These are phyloP conservation scores for Calcarius lapponicus DNA, from an alignment of 2,797 vertebrate species.

Conservation along the genomic window DNA sequence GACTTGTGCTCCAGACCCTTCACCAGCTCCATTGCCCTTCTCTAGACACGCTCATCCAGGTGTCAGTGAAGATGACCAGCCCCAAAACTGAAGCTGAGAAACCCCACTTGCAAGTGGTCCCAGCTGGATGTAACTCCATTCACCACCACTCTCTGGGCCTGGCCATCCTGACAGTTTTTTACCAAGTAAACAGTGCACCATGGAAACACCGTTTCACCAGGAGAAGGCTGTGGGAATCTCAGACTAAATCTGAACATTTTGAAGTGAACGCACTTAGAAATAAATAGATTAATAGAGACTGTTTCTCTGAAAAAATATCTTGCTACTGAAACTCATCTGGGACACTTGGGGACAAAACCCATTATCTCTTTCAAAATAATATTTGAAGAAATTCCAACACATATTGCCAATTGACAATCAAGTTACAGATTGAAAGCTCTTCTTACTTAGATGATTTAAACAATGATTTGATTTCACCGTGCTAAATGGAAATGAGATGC, in stretches of 20 bases:
- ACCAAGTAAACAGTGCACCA: background rate
- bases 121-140: background rate
- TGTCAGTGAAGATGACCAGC: background rate
- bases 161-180: background rate
- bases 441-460: background rate
- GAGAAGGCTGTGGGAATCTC: background rate
- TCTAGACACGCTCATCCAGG: background rate
- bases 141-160: background rate
- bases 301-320: background rate
- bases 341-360: background rate
- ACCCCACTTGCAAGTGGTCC: accelerated
- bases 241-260: background rate
- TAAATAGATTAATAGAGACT: background rate
- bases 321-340: background rate
- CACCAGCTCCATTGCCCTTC: background rate
- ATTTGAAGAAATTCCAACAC: background rate
- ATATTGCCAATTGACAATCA: background rate
- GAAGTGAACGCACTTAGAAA: background rate
- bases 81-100: background rate
- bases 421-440: background rate
- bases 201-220: background rate
- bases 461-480: background rate
- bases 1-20: background rate
- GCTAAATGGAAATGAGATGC: background rate
- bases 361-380: background rate